phyloP scores from a whole-genome alignment of 2,113 vertebrate genomes.

The Lagenorhynchus albirostris region DNA sequence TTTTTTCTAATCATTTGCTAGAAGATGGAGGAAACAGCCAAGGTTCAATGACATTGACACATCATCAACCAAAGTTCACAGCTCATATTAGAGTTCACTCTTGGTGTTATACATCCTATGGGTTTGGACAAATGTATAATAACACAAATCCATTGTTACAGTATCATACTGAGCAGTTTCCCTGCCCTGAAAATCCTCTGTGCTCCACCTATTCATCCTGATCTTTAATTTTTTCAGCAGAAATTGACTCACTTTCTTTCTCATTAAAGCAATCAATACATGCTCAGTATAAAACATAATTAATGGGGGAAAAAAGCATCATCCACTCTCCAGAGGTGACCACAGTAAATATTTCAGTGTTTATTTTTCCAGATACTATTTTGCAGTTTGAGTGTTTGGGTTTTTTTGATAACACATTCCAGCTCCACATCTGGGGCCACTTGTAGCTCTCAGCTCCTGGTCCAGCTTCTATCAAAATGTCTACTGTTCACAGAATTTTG shows the following conservation, averaged over 20 bases:
- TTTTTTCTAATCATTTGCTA: background rate
- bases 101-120: background rate
- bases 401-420: background rate
- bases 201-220: background rate
- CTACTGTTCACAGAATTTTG: constrained; percentile 83
- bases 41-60: background rate
- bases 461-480: constrained; percentile 79
- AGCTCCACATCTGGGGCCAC: background rate
- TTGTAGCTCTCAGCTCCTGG: background rate
- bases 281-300: background rate
- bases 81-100: background rate
- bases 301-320: background rate
- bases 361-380: constrained; percentile 6
- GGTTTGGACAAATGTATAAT: background rate
- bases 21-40: background rate
- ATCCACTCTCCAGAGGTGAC: background rate
- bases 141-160: background rate
- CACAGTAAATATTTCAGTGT: background rate
- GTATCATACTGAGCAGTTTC: background rate
- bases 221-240: background rate
- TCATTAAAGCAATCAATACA: background rate
- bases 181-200: background rate
- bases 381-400: background rate
- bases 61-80: background rate
- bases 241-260: background rate